A percentile compares a stretch with the other conserved stretches of the same genome.
Evolutionary conservation across 1,140 invertebrate genomes (phyloP).

Genomic region (Brachionus rubens): DNA sequence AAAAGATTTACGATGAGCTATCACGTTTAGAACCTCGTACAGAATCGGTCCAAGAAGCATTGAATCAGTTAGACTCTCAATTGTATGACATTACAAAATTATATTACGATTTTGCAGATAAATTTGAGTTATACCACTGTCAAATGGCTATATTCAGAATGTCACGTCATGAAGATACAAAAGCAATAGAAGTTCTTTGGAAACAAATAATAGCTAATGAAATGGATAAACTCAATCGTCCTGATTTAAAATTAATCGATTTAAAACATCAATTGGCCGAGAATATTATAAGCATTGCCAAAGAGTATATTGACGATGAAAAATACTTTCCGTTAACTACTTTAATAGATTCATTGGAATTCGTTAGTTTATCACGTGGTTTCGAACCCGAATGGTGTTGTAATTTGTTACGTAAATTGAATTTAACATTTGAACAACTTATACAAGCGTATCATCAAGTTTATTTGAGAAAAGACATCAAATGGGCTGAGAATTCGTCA

Average conservation of each 20-base stretch:
- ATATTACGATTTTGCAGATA: conserved; percentile 65
- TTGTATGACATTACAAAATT: conserved; percentile 69
- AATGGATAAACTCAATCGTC: neutral
- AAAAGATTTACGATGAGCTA: conserved; percentile 48
- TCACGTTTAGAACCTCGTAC: conserved; percentile 52
- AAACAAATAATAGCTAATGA: conserved; percentile 46
- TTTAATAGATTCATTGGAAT: conserved; percentile 41
- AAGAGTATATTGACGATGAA: conserved; percentile 45
- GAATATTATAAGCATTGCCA: conserved; percentile 10
- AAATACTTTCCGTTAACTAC: conserved; percentile 38
- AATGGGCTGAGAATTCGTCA: conserved; percentile 45
- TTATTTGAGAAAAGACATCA: conserved; percentile 12
- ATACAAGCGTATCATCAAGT: conserved; percentile 32
- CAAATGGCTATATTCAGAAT: conserved; percentile 61
- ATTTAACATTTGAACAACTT: conserved; percentile 11
- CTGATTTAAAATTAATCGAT: conserved; percentile 17
- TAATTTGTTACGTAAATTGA: neutral
- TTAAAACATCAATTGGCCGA: conserved; percentile 20
- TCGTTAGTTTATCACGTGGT: conserved; percentile 18
- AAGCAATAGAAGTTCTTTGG: conserved; percentile 21
- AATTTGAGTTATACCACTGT: conserved; percentile 62
- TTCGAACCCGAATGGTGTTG: conserved; percentile 44
- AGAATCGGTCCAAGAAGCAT: conserved; percentile 56
- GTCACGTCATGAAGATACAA: neutral
- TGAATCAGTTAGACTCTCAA: conserved; percentile 62